Conservation (phyloP, 2,797 vertebrate genomes). For the Jordanella pulchra region DNA sequence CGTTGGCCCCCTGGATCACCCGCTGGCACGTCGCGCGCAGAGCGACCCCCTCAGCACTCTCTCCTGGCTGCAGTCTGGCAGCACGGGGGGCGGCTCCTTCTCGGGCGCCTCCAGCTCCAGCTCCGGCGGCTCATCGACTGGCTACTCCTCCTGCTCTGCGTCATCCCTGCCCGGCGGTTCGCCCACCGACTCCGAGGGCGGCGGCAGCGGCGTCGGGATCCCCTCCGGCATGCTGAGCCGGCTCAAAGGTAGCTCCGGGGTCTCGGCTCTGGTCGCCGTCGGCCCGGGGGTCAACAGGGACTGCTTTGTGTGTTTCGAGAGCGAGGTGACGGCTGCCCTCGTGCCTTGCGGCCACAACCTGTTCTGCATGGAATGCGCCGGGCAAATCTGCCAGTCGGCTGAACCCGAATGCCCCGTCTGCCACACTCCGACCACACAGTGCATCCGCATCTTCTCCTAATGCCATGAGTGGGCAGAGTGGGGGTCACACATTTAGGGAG, state of each 20-base stretch:
- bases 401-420: conserved; percentile 93
- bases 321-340: conserved; percentile 91
- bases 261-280: conserved; percentile 63
- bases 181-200: conserved; percentile 87
- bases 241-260: conserved; percentile 72
- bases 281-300: conserved; percentile 80
- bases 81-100: conserved; percentile 82
- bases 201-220: conserved; percentile 77
- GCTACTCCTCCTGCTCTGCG: conserved; percentile 88
- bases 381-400: conserved; percentile 90
- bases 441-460: conserved; percentile 98
- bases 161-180: conserved; percentile 88
- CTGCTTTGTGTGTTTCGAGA: conserved; percentile 94
- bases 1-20: conserved; percentile 82
- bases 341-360: conserved; percentile 98
- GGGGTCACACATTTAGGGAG: conserved; percentile 16
- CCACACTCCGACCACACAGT: conserved; percentile 92
- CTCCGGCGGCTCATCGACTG: conserved; percentile 81
- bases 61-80: conserved; percentile 87
- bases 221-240: conserved; percentile 76
- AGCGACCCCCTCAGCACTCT: conserved; percentile 88
- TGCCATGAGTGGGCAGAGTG: conserved; percentile 27
- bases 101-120: conserved; percentile 82
- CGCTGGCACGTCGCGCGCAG: conserved; percentile 85
- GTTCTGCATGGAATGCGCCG: conserved; percentile 98